These are phyloP conservation scores for Tricholauxania praeusta DNA, from an alignment of 2,888 invertebrate genomes.

Conservation along the genomic window DNA sequence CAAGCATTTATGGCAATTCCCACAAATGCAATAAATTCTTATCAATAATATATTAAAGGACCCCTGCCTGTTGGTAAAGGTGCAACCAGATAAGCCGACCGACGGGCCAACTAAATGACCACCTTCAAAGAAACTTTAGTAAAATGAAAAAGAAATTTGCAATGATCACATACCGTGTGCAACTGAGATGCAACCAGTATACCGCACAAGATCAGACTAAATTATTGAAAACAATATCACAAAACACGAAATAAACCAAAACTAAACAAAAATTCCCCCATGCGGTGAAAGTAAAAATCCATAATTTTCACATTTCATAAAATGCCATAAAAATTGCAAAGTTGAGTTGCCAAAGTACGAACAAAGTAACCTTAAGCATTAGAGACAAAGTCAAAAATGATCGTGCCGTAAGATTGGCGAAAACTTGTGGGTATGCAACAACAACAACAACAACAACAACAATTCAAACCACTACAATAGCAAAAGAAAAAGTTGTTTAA, in stretches of 20 bases:
- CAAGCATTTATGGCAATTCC: constrained; percentile 43
- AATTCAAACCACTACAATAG: background rate
- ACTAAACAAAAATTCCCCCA: constrained; percentile 48
- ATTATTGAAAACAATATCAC: background rate
- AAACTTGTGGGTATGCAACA: constrained; percentile 16
- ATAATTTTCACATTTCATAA: constrained; percentile 55
- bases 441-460: constrained; percentile 17
- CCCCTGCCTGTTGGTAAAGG: background rate
- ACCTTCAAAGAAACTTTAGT: too few species aligned
- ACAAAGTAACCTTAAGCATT: constrained; percentile 35
- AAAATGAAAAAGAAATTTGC: background rate
- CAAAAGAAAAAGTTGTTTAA: constrained; percentile 16
- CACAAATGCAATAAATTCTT: constrained; percentile 24
- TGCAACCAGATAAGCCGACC: too few species aligned
- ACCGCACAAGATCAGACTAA: constrained; percentile 5
- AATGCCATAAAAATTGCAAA: constrained; percentile 50
- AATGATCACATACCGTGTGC: background rate
- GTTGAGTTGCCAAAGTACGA: constrained; percentile 14
- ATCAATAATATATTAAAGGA: constrained; percentile 19
- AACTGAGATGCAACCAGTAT: background rate
- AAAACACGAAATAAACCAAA: constrained; percentile 38
- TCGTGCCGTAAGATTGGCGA: constrained; percentile 33
- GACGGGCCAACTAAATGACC: too few species aligned
- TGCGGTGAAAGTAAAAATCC: constrained; percentile 65
- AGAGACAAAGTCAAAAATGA: constrained; percentile 46